These are phyloP conservation scores for Drosophila austrosaltans DNA, from an alignment of 2,888 invertebrate species.

Conservation along the genomic window DNA sequence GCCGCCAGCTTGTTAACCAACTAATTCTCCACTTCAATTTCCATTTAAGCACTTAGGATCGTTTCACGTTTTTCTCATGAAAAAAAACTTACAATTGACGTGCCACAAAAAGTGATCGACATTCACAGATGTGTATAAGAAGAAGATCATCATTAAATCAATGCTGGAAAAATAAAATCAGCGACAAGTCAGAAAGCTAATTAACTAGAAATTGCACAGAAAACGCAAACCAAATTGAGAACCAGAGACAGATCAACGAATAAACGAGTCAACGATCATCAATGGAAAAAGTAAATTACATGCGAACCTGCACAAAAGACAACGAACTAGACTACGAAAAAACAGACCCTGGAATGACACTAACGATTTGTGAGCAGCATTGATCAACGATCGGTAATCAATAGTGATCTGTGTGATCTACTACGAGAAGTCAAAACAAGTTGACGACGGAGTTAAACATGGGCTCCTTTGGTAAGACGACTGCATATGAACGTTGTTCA, in stretches of 20 bases:
- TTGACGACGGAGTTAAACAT: slow-evolving; percentile 64
- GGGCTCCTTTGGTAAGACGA: neutral
- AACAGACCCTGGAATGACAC: neutral
- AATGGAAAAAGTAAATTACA: slow-evolving; percentile 69
- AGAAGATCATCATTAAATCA: slow-evolving; percentile 59
- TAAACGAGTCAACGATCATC: slow-evolving; percentile 4
- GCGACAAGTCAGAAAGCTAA: slow-evolving; percentile 68
- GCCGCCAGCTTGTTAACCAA: slow-evolving; percentile 63
- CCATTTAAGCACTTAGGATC: slow-evolving; percentile 69
- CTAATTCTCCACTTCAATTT: slow-evolving; percentile 70
- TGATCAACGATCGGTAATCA: slow-evolving; percentile 8
- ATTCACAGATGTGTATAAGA: slow-evolving; percentile 50
- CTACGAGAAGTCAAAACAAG: slow-evolving; percentile 76
- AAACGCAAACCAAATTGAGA: slow-evolving; percentile 19
- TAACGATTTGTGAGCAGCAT: slow-evolving; percentile 12
- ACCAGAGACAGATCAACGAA: neutral
- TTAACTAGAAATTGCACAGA: slow-evolving; percentile 60
- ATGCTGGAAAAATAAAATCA: slow-evolving; percentile 47
- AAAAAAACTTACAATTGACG: slow-evolving; percentile 52
- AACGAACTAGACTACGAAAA: slow-evolving; percentile 55
- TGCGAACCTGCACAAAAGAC: slow-evolving; percentile 70
- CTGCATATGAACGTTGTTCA: neutral
- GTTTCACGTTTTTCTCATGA: slow-evolving; percentile 70
- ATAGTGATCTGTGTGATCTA: slow-evolving; percentile 9
- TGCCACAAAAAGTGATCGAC: slow-evolving; percentile 27